phyloP scores from a whole-genome alignment of 2,888 invertebrate species.

The Poecilus cupreus region DNA sequence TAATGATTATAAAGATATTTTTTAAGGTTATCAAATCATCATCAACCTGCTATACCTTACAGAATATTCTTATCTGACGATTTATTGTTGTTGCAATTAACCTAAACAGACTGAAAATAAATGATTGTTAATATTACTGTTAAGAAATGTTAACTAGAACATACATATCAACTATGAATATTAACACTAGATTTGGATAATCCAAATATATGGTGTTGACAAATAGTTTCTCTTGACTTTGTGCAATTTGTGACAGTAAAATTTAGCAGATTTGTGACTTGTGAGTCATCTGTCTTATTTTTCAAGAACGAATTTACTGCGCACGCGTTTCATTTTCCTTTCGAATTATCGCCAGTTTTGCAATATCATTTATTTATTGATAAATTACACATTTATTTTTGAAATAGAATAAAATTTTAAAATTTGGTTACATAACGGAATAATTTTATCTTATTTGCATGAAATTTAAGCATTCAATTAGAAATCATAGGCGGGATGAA shows the following conservation, averaged over 20 bases:
- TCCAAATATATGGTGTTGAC: slow-evolving; percentile 34
- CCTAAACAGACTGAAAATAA: slow-evolving; percentile 49
- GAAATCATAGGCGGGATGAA: background rate
- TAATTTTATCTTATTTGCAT: background rate
- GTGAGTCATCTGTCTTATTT: slow-evolving; percentile 57
- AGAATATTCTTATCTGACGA: background rate
- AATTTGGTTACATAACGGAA: background rate
- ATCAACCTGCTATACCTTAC: background rate
- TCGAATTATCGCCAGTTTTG: background rate
- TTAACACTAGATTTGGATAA: slow-evolving; percentile 11
- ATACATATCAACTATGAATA: slow-evolving; percentile 6
- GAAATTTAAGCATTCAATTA: background rate
- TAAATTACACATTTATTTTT: background rate
- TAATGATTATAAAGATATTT: background rate
- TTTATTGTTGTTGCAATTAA: slow-evolving; percentile 41
- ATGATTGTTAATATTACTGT: slow-evolving; percentile 6
- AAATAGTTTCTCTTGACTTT: slow-evolving; percentile 32
- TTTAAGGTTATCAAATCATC: slow-evolving; percentile 15
- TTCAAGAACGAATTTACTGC: slow-evolving; percentile 39
- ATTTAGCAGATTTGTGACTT: slow-evolving; percentile 55
- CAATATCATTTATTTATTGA: background rate
- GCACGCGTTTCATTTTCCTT: slow-evolving; percentile 38
- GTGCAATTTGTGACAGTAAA: slow-evolving; percentile 42
- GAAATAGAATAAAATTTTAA: background rate
- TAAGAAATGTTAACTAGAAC: slow-evolving; percentile 8